phyloP scores from a whole-genome alignment of 2,888 invertebrate species.

The Calliopum simillimum region DNA sequence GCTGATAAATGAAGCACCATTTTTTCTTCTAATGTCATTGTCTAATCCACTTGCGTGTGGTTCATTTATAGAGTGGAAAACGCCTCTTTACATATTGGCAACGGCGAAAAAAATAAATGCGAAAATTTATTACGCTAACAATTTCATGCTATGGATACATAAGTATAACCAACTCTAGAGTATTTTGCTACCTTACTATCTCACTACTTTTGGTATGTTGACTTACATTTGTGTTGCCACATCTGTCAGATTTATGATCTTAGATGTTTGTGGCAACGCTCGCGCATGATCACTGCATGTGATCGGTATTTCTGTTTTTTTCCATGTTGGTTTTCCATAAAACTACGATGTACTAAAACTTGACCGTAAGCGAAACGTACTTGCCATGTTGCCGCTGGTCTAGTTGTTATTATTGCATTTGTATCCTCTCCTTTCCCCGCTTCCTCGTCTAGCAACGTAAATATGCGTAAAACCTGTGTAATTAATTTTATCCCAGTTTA shows the following conservation, averaged over 20 bases:
- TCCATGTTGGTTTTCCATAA: too few species aligned
- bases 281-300: background rate
- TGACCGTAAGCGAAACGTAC: conserved; percentile 18
- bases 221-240: background rate
- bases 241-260: background rate
- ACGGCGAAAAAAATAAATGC: too few species aligned
- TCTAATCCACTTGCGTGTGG: background rate
- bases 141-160: too few species aligned
- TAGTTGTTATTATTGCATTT: background rate
- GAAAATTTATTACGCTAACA: too few species aligned
- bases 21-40: background rate
- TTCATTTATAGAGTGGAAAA: background rate
- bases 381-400: conserved; percentile 3
- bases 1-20: background rate
- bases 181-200: too few species aligned
- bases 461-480: conserved; percentile 22
- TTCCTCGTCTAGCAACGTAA: background rate
- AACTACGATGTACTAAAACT: conserved; percentile 13
- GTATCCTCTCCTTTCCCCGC: background rate
- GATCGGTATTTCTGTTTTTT: background rate
- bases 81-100: too few species aligned
- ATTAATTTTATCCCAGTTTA: conserved; percentile 2
- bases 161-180: too few species aligned
- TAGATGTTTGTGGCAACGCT: background rate
- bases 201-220: too few species aligned